These are phyloP conservation scores for Pentamera pediparva DNA, from an alignment of 53 echinoderm and acorn worm genomes.

Conservation along the genomic window DNA sequence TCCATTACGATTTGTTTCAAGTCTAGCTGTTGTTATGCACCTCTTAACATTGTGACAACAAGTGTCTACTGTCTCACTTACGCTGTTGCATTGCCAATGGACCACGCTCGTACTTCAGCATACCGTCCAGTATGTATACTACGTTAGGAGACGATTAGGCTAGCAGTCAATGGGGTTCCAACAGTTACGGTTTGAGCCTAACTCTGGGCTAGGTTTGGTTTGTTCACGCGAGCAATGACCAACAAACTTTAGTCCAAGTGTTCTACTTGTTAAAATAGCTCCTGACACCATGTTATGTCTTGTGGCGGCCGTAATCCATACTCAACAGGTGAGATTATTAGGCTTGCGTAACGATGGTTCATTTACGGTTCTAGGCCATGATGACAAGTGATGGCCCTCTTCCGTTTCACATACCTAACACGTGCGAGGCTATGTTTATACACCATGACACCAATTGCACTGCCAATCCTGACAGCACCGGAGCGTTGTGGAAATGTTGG, in stretches of 20 bases:
- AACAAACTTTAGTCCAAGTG: background rate
- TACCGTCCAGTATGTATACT: background rate
- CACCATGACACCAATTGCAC: no score
- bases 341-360: no score
- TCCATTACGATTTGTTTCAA: background rate
- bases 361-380: no score
- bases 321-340: no score
- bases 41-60: background rate
- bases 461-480: no score
- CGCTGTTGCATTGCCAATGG: no score
- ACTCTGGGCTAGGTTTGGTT: no score
- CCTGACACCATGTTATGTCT: constrained; percentile 5
- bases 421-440: background rate
- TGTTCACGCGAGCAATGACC: no score
- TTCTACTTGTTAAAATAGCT: background rate
- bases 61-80: background rate
- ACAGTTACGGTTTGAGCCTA: no score
- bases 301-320: no score
- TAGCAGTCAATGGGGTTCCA: background rate
- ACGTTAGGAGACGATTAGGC: background rate
- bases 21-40: background rate
- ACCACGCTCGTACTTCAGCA: background rate
- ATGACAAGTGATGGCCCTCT: background rate
- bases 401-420: background rate
- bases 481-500: no score